phyloP scores from a whole-genome alignment of 2,888 invertebrate species.

The Odontocerum albicorne region DNA sequence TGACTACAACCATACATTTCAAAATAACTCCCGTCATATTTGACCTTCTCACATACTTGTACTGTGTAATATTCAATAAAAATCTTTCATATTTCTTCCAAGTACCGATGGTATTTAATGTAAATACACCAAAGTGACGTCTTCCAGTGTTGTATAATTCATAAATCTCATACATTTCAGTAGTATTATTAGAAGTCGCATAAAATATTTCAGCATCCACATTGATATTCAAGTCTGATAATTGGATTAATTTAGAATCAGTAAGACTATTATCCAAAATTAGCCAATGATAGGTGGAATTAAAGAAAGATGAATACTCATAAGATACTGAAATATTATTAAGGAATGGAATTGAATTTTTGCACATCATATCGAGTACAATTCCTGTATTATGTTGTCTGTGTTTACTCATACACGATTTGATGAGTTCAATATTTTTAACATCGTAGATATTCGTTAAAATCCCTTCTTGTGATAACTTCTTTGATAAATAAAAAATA shows the following conservation, averaged over 20 bases:
- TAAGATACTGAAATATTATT: slow-evolving; percentile 12
- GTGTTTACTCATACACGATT: not conserved
- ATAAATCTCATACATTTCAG: slow-evolving; percentile 44
- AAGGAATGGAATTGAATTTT: slow-evolving; percentile 14
- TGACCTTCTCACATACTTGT: slow-evolving; percentile 47
- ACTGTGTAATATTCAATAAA: slow-evolving; percentile 37
- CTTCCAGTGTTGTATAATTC: slow-evolving; percentile 61
- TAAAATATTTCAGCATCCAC: slow-evolving; percentile 54
- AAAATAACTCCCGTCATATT: slow-evolving; percentile 60
- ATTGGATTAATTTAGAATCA: slow-evolving; percentile 39
- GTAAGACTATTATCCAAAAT: slow-evolving; percentile 44
- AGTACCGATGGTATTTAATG: slow-evolving; percentile 52
- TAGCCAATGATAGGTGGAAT: slow-evolving; percentile 48
- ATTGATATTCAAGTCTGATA: slow-evolving; percentile 48
- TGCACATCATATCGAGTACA: slow-evolving; percentile 23
- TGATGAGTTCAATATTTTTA: slow-evolving; percentile 3
- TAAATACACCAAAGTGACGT: slow-evolving; percentile 54
- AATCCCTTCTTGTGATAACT: not conserved
- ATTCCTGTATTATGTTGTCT: slow-evolving; percentile 25
- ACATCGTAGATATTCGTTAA: slow-evolving; percentile 11
- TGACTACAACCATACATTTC: slow-evolving; percentile 58
- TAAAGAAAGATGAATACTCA: slow-evolving; percentile 37
- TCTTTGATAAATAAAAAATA: slow-evolving; percentile 8
- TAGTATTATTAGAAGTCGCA: slow-evolving; percentile 39
- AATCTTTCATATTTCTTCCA: slow-evolving; percentile 46